Conservation (phyloP, 2,113 vertebrate species). For the Syrrhaptes paradoxus region DNA sequence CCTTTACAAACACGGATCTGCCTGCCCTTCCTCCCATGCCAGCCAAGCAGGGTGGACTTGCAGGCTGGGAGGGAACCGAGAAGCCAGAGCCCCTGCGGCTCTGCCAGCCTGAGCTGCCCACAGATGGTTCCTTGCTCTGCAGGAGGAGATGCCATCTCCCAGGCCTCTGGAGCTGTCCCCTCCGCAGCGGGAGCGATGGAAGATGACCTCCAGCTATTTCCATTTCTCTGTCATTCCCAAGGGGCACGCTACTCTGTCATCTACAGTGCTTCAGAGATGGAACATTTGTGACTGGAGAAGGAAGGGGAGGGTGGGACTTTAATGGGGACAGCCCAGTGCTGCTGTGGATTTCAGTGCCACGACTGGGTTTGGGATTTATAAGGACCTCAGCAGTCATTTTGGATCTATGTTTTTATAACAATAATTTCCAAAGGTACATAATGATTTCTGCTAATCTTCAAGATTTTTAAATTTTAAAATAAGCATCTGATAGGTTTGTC, state of each 20-base stretch:
- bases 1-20: background rate
- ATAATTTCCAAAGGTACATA: background rate
- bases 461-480: background rate
- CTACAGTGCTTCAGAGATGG: rapidly evolving
- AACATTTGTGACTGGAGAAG: background rate
- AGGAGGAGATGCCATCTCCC: background rate
- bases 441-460: background rate
- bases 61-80: background rate
- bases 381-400: background rate
- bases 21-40: background rate
- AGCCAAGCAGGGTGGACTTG: constrained; percentile 12
- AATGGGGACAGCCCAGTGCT: background rate
- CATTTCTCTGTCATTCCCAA: background rate
- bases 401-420: background rate
- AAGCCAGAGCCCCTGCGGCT: background rate
- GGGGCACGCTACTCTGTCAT: background rate
- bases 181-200: rapidly evolving
- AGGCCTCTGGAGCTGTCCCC: background rate
- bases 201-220: rapidly evolving
- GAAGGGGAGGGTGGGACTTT: background rate
- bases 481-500: background rate
- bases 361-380: background rate
- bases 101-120: background rate
- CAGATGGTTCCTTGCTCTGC: background rate
- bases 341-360: background rate